Evolutionary conservation across 2,888 invertebrate species (phyloP).

Genomic region (Ormyrus rosae): DNA sequence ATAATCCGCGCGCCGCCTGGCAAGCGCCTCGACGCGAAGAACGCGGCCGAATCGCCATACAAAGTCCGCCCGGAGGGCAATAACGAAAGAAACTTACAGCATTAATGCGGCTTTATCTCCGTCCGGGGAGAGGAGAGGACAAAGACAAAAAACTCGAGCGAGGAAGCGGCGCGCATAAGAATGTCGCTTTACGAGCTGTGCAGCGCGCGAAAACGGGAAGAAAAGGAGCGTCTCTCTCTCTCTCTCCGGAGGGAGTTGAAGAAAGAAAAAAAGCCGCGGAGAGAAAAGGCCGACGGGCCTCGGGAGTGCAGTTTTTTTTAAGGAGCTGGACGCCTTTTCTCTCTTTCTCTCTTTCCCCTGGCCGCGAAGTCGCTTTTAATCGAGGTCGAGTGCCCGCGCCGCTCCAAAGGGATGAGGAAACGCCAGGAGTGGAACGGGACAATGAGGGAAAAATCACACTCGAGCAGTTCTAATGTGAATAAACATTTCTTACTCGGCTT

Average conservation of each 20-base stretch:
- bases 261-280: background rate
- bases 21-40: background rate
- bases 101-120: conserved; percentile 39
- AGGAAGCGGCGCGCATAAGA: conserved; percentile 23
- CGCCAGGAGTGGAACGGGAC: conserved; percentile 15
- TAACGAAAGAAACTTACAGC: conserved; percentile 46
- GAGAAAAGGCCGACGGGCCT: background rate
- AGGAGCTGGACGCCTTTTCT: conserved; percentile 26
- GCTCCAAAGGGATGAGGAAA: conserved; percentile 24
- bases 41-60: conserved; percentile 6
- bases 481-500: conserved; percentile 7
- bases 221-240: conserved; percentile 40
- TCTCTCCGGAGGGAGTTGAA: background rate
- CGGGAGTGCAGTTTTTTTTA: conserved; percentile 20
- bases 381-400: conserved; percentile 53
- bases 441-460: conserved; percentile 11
- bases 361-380: conserved; percentile 54
- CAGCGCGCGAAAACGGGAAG: conserved; percentile 23
- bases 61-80: conserved; percentile 34
- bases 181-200: conserved; percentile 41
- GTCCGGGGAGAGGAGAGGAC: background rate
- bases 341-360: background rate
- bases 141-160: background rate
- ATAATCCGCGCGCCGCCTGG: background rate
- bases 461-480: background rate